phyloP scores from a whole-genome alignment of 2,888 invertebrate species.

The Julus scandinavius region DNA sequence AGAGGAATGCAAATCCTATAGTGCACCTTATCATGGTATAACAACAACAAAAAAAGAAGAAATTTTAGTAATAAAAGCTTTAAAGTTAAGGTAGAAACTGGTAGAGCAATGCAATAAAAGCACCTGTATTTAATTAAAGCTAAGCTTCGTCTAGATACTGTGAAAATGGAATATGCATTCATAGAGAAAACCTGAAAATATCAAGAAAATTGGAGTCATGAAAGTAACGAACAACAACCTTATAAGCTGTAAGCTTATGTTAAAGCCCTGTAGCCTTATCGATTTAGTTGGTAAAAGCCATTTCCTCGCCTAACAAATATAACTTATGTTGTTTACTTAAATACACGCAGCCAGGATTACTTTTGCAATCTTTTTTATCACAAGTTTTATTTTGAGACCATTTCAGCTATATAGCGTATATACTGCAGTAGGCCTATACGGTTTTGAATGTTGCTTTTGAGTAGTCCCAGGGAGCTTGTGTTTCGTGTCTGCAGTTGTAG shows the following conservation, averaged over 20 bases:
- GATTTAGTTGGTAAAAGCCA: not conserved
- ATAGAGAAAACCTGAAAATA: not conserved
- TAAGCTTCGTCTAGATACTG: not conserved
- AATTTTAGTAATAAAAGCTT: too few species aligned
- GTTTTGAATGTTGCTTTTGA: not conserved
- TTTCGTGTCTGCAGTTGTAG: not conserved
- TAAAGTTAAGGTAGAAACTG: too few species aligned
- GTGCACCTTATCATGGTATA: too few species aligned
- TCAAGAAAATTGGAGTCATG: not conserved
- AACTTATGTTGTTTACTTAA: constrained; percentile 11
- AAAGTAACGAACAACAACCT: not conserved
- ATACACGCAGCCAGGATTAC: constrained; percentile 3
- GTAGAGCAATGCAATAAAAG: too few species aligned
- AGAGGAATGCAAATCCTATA: too few species aligned
- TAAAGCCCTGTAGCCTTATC: not conserved
- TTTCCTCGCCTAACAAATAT: not conserved
- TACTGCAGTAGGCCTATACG: not conserved
- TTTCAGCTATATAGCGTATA: not conserved
- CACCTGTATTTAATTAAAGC: not conserved
- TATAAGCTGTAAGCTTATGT: constrained; percentile 8
- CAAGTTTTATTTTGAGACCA: constrained; percentile 7
- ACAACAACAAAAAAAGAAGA: too few species aligned
- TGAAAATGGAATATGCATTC: not conserved
- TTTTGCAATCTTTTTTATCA: not conserved
- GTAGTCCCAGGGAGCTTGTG: not conserved